A percentile compares a stretch with the other conserved stretches of the same genome.
Evolutionary conservation across 2,113 vertebrate genomes (phyloP).

Genomic region (Phalacrocorax brasilianus): DNA sequence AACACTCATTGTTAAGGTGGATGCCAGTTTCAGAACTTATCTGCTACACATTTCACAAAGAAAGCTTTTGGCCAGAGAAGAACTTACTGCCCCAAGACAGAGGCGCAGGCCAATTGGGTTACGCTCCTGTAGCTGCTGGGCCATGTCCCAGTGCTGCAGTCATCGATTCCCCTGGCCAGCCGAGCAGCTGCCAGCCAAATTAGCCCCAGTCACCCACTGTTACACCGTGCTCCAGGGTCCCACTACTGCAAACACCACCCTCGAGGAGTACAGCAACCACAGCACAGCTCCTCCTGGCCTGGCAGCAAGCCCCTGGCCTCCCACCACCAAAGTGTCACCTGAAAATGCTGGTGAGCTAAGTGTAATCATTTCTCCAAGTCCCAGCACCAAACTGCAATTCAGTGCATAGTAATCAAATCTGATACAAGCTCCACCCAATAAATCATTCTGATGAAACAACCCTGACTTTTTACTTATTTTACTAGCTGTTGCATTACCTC

Average conservation of each 20-base stretch:
- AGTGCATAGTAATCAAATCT: not conserved
- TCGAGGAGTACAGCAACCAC: not conserved
- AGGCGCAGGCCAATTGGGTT: constrained; percentile 39
- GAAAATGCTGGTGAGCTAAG: accelerated
- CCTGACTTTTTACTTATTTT: too few relatives aligned
- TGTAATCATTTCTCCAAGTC: not conserved
- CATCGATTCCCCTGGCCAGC: constrained; percentile 39
- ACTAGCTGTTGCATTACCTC: not conserved
- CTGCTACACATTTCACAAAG: not conserved
- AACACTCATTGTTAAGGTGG: not conserved
- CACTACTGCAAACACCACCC: not conserved
- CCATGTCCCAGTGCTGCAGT: constrained; percentile 38
- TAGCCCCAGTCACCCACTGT: constrained; percentile 74
- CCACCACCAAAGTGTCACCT: not conserved
- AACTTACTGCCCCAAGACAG: constrained; percentile 51
- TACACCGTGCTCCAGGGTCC: not conserved
- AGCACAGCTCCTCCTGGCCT: not conserved
- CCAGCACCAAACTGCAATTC: not conserved
- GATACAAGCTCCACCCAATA: not conserved
- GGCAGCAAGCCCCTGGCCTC: too few relatives aligned
- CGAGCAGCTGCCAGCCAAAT: constrained; percentile 47
- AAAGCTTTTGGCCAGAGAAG: not conserved
- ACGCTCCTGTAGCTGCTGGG: constrained; percentile 33
- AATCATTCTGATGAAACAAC: not conserved
- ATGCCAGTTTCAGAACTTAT: not conserved